Evolutionary conservation across 2,113 vertebrate genomes (phyloP).

Genomic region (Dromiciops gliroides): DNA sequence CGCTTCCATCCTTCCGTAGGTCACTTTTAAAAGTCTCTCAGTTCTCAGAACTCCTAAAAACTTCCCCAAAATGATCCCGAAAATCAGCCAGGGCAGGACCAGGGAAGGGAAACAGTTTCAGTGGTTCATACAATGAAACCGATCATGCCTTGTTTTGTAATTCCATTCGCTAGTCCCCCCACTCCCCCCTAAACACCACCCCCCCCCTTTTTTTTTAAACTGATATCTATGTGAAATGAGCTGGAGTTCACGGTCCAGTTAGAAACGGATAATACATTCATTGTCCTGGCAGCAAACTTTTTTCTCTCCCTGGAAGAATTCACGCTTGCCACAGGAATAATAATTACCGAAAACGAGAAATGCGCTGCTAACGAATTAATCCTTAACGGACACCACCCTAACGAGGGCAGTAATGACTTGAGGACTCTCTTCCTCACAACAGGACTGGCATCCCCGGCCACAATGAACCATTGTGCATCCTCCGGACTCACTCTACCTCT

Average conservation of each 20-base stretch:
- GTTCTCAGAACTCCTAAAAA: conserved; percentile 84
- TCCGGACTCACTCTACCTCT: conserved; percentile 84
- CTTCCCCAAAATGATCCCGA: conserved; percentile 82
- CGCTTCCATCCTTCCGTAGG: conserved; percentile 80
- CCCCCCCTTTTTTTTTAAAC: conserved; percentile 82
- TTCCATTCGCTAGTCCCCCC: conserved; percentile 83
- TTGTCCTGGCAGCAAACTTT: conserved; percentile 92
- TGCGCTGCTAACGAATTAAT: conserved; percentile 89
- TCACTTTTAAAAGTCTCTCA: conserved; percentile 85
- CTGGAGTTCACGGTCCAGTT: conserved; percentile 91
- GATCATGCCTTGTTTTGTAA: conserved; percentile 85
- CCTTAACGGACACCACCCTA: conserved; percentile 90
- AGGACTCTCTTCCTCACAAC: conserved; percentile 87
- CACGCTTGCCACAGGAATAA: conserved; percentile 88
- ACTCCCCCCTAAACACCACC: conserved; percentile 19
- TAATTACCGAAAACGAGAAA: conserved; percentile 88
- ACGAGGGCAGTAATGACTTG: conserved; percentile 88
- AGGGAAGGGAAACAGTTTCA: conserved; percentile 79
- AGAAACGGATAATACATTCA: conserved; percentile 91
- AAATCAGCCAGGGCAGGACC: conserved; percentile 77
- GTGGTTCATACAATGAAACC: conserved; percentile 82
- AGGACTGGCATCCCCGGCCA: conserved; percentile 87
- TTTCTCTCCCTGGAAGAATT: conserved; percentile 87
- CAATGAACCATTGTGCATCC: conserved; percentile 93
- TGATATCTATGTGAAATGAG: conserved; percentile 90